Percentiles rank a stretch among this genome's conserved stretches.
Evolutionary conservation across 2,888 invertebrate species (phyloP).

Genomic region (Luffia ferchaultella): DNA sequence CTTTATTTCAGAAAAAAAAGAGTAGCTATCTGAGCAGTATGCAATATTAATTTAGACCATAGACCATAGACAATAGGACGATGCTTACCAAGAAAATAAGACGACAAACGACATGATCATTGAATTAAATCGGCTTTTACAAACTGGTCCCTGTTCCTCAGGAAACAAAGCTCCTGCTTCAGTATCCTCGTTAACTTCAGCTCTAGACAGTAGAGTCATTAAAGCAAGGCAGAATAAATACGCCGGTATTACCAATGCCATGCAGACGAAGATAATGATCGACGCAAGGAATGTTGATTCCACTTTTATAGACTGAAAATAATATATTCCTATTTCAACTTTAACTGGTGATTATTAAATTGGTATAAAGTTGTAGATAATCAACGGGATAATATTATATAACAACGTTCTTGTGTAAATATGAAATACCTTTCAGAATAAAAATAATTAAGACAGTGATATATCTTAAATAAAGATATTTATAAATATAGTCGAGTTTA

Average conservation of each 20-base stretch:
- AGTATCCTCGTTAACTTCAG: conserved; percentile 39
- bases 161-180: conserved; percentile 51
- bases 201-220: conserved; percentile 52
- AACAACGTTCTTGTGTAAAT: too few species aligned
- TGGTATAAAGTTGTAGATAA: too few species aligned
- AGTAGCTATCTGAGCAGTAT: too few species aligned
- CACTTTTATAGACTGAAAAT: conserved; percentile 72
- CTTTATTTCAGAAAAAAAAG: too few species aligned
- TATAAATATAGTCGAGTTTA: too few species aligned
- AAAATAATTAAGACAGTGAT: too few species aligned
- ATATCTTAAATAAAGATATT: too few species aligned
- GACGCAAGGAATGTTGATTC: conserved; percentile 74
- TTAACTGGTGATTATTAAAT: too few species aligned
- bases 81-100: conserved; percentile 51
- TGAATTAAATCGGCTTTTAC: conserved; percentile 43
- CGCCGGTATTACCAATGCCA: conserved; percentile 71
- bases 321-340: conserved; percentile 5
- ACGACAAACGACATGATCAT: conserved; percentile 43
- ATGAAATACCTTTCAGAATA: too few species aligned
- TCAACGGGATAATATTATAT: too few species aligned
- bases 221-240: conserved; percentile 58
- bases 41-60: too few species aligned
- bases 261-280: conserved; percentile 68
- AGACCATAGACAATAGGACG: too few species aligned
- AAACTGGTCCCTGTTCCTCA: conserved; percentile 37